Percentiles rank a stretch among this genome's conserved stretches.
phyloP scores from a whole-genome alignment of 1,140 invertebrate species.

The Panagrolaimus sp. region DNA sequence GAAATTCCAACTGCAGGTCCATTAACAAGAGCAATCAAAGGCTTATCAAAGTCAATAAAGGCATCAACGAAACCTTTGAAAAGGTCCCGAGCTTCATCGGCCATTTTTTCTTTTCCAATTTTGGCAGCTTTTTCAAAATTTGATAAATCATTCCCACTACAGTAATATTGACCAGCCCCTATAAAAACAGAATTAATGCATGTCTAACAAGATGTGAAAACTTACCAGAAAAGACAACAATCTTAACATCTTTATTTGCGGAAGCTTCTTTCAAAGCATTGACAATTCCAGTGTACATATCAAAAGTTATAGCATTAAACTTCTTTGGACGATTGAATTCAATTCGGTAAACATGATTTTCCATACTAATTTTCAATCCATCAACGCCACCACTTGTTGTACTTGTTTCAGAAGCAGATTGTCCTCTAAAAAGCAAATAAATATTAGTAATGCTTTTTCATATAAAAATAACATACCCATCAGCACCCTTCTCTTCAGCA shows the following conservation, averaged over 20 bases:
- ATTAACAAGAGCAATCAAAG: slow-evolving; percentile 80
- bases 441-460: neutral
- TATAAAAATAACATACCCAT: neutral
- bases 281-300: slow-evolving; percentile 34
- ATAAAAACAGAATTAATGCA: neutral
- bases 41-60: slow-evolving; percentile 81
- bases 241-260: slow-evolving; percentile 13
- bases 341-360: slow-evolving; percentile 39
- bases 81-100: slow-evolving; percentile 60
- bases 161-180: slow-evolving; percentile 71
- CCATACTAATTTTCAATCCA: slow-evolving; percentile 21
- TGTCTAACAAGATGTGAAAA: too few relatives aligned
- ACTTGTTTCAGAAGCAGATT: neutral
- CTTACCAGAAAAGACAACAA: slow-evolving; percentile 41
- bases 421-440: neutral
- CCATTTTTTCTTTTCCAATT: slow-evolving; percentile 59
- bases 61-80: slow-evolving; percentile 69
- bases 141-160: slow-evolving; percentile 77
- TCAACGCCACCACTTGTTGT: neutral
- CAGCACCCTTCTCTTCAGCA: slow-evolving; percentile 5
- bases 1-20: slow-evolving; percentile 86
- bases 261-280: neutral
- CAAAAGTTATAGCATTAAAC: slow-evolving; percentile 41
- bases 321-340: slow-evolving; percentile 40
- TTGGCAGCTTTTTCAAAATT: slow-evolving; percentile 61